These are phyloP conservation scores for Bubo bubo DNA, from an alignment of 2,113 vertebrate genomes.

Conservation along the genomic window DNA sequence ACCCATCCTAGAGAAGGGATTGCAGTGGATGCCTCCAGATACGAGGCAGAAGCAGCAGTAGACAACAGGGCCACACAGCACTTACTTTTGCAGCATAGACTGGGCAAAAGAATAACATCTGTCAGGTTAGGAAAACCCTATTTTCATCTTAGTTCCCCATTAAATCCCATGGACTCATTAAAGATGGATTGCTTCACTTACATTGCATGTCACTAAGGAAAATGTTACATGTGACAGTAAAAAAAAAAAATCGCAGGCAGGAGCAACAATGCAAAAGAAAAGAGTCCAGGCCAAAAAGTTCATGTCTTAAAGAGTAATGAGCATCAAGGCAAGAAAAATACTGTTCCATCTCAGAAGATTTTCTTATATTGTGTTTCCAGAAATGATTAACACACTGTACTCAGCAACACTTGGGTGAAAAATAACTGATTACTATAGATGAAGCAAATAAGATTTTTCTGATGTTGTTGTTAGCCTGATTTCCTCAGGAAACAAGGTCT, in stretches of 20 bases:
- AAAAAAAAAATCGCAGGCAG: neutral
- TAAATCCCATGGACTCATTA: neutral
- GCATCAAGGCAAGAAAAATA: neutral
- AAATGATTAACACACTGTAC: neutral
- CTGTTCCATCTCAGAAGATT: neutral
- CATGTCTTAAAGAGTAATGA: neutral
- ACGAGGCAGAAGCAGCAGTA: neutral
- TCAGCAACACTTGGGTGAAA: neutral
- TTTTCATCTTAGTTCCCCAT: neutral
- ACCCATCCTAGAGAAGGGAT: neutral
- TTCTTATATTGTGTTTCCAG: neutral
- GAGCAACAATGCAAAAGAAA: neutral
- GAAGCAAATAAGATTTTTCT: neutral
- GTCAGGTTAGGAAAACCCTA: neutral
- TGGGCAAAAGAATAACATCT: neutral
- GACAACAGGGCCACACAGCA: fast-evolving
- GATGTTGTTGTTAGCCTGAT: neutral
- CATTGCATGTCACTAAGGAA: neutral
- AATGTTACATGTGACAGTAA: neutral
- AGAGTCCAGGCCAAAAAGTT: neutral
- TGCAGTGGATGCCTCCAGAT: neutral
- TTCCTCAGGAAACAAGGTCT: neutral
- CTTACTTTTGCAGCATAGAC: neutral
- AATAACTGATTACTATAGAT: neutral
- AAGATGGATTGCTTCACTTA: neutral